A percentile compares a stretch with the other conserved stretches of the same genome.
These are phyloP conservation scores for Acanthosepion pharaonis DNA, from an alignment of 2,888 invertebrate genomes.

Conservation along the genomic window DNA sequence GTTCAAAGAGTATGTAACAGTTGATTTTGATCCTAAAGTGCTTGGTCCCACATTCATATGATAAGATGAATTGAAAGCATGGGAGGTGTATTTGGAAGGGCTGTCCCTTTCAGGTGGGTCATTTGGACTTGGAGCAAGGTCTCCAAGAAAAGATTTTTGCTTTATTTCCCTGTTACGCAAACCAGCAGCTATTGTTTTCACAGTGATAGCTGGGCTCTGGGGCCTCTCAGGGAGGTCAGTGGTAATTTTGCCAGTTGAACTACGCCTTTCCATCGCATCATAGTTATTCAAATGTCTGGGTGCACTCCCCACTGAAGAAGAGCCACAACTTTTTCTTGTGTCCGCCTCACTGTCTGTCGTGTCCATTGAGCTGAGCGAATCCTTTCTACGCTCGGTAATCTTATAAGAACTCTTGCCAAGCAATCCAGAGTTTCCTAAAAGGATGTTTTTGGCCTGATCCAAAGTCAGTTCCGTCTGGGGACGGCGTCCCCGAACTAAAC, in stretches of 20 bases:
- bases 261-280: constrained; percentile 52
- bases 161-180: constrained; percentile 54
- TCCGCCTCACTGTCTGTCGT: constrained; percentile 37
- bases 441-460: constrained; percentile 68
- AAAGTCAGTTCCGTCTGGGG: constrained; percentile 63
- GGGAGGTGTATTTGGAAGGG: constrained; percentile 35
- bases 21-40: constrained; percentile 33
- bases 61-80: background rate
- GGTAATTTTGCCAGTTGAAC: background rate
- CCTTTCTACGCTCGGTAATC: constrained; percentile 42
- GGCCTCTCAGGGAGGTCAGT: constrained; percentile 51
- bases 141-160: constrained; percentile 50
- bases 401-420: constrained; percentile 52
- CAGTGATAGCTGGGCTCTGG: constrained; percentile 56
- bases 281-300: background rate
- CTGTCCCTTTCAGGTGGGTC: constrained; percentile 66
- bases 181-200: constrained; percentile 62
- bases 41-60: constrained; percentile 39
- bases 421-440: constrained; percentile 67
- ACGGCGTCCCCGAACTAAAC: constrained; percentile 56
- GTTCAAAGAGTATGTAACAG: background rate
- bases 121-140: constrained; percentile 61
- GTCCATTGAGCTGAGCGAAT: constrained; percentile 1
- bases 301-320: background rate
- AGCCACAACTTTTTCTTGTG: background rate